Base-by-base conservation (phyloP, 2,797 vertebrate species). In the Capromys pilorides region DNA sequence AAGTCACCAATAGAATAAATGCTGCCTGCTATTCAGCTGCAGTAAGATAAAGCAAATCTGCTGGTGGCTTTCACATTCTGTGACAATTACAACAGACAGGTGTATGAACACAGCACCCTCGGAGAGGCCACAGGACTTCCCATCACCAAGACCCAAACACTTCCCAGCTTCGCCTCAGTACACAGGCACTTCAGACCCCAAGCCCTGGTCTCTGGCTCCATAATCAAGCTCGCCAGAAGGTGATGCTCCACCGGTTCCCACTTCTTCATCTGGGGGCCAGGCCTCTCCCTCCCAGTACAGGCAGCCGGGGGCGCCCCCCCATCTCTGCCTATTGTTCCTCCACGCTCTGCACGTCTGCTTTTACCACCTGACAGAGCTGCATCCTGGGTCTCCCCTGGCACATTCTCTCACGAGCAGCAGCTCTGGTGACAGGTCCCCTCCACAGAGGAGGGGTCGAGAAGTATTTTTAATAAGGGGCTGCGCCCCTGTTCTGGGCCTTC, bases 1-100 rank as follows among this genome's bases (percentile, higher is more conserved):
- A 82, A 79, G 87, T 59, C 85, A 66, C 28, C 51, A 28, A 61
- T 16, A 81, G 86, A 75, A 57, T 54, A 84, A 89, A 94, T 41
- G 77, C 31, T 78, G 86, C 71, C 81, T 49, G 51, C 61, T 28
- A 51, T 54, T 54, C 82, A 62, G 73, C 41, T 75, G 81, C 54
- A 89, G 62, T 9, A 83, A 67, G 66, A 88, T 6, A 36, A 79
- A 88, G 83, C 54, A 33, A 91, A 51, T 83, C 12, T 51, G 83
- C 51, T 45, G 13, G 83, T 36, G 66, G 81, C 84, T 77, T 11
- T 62, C 39, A 21, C 7, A 12, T 45, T 49, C 92, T 16, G 24
- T 69, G 45, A 75, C n/a, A 93, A 91, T 6, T 19, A 22, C 6
- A 75, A 75, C 81, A 88, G 62, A 62, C 26, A 11, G 0, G n/a